Evolutionary conservation across 1,140 invertebrate species (phyloP).

Genomic region (Papilio machaon): DNA sequence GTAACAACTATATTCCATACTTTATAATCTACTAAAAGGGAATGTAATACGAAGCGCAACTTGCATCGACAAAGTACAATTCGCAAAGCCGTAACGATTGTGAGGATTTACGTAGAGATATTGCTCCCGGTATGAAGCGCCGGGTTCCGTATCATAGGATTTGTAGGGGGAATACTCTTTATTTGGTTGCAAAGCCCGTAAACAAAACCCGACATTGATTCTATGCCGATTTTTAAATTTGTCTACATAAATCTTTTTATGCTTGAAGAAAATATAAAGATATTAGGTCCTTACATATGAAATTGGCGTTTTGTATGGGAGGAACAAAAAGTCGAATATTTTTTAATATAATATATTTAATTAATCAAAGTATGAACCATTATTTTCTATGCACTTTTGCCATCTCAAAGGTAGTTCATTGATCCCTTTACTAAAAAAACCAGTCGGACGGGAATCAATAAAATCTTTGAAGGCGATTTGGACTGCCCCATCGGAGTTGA

Average conservation of each 20-base stretch:
- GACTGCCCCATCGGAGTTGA: too few relatives aligned
- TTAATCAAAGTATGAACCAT: too few relatives aligned
- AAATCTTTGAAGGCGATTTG: too few relatives aligned
- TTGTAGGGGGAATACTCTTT: slow-evolving; percentile 23
- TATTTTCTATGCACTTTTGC: too few relatives aligned
- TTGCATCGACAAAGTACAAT: slow-evolving; percentile 62
- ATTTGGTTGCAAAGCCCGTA: slow-evolving; percentile 25
- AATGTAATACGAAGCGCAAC: slow-evolving; percentile 65
- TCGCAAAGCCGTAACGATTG: slow-evolving; percentile 71
- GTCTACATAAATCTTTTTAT: background rate
- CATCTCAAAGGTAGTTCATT: too few relatives aligned
- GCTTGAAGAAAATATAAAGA: background rate
- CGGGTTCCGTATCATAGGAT: slow-evolving; percentile 24
- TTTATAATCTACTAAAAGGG: slow-evolving; percentile 59
- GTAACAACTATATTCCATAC: slow-evolving; percentile 38
- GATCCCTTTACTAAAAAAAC: too few relatives aligned
- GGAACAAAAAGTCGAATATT: too few relatives aligned
- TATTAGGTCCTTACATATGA: too few relatives aligned
- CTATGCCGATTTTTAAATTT: slow-evolving; percentile 3
- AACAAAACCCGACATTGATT: background rate
- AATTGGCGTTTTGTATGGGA: too few relatives aligned
- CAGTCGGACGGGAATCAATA: too few relatives aligned
- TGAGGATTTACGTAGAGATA: slow-evolving; percentile 67
- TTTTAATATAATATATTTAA: too few relatives aligned
- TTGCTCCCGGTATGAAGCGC: slow-evolving; percentile 47